Conservation (phyloP, 1,140 invertebrate genomes). For the Platorchestia sp. region DNA sequence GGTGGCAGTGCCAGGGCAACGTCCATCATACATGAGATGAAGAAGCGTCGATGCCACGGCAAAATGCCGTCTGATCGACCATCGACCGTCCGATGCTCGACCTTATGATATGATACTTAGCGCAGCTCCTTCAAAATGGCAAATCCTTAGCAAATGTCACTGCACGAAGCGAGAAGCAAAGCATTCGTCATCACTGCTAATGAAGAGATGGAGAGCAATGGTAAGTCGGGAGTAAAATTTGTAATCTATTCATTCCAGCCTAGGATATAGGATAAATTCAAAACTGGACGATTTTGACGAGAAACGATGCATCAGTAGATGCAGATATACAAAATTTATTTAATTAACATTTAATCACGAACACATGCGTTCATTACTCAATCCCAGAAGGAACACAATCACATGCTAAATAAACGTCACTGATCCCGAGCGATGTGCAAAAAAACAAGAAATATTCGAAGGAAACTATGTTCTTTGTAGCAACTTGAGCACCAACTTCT, state of each 20-base stretch:
- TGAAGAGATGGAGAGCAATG: neutral
- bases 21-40: conserved; percentile 14
- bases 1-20: neutral
- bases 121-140: conserved; percentile 35
- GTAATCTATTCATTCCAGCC: neutral
- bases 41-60: neutral
- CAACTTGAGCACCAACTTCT: too few relatives aligned
- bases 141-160: neutral
- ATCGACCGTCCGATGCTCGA: neutral
- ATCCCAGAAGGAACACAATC: too few relatives aligned
- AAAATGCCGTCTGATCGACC: conserved; percentile 16
- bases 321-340: neutral
- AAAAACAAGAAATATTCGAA: too few relatives aligned
- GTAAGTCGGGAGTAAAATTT: neutral
- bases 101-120: conserved; percentile 32
- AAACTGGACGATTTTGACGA: neutral
- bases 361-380: too few relatives aligned
- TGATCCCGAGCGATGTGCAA: too few relatives aligned
- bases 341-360: neutral
- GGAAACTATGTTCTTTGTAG: too few relatives aligned
- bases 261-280: neutral
- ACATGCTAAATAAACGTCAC: too few relatives aligned
- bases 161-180: neutral
- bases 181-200: neutral
- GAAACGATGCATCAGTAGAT: neutral